These are phyloP conservation scores for Gadus macrocephalus DNA, from an alignment of 2,113 vertebrate species.

Conservation along the genomic window DNA sequence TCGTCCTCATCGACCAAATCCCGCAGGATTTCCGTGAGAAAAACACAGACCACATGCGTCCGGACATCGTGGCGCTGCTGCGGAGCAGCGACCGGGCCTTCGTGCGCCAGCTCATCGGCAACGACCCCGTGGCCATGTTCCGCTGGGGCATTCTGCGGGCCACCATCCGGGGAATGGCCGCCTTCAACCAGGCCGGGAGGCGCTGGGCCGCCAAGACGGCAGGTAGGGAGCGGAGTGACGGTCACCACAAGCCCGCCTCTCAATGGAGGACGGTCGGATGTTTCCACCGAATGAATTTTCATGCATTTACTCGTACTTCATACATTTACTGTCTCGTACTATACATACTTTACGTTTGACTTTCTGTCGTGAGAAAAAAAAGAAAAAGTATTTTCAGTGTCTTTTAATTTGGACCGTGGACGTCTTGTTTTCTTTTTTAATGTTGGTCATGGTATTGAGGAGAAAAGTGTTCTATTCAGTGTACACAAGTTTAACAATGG, in stretches of 20 bases:
- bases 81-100: slow-evolving; percentile 89
- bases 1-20: not conserved
- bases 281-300: too few species aligned
- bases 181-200: slow-evolving; percentile 83
- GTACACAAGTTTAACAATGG: too few species aligned
- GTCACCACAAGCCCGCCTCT: not conserved
- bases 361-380: too few species aligned
- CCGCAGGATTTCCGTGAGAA: slow-evolving; percentile 95
- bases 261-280: too few species aligned
- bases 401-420: too few species aligned
- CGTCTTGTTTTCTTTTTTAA: too few species aligned
- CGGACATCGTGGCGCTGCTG: slow-evolving; percentile 92
- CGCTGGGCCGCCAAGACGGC: slow-evolving; percentile 77
- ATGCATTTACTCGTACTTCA: too few species aligned
- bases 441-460: too few species aligned
- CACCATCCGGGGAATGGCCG: slow-evolving; percentile 81
- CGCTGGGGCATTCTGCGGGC: slow-evolving; percentile 93
- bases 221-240: slow-evolving; percentile 46
- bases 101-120: slow-evolving; percentile 90
- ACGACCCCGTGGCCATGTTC: slow-evolving; percentile 96
- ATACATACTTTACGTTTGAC: too few species aligned
- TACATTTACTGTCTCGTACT: too few species aligned
- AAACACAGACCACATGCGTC: slow-evolving; percentile 97
- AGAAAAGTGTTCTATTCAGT: too few species aligned
- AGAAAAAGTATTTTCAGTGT: too few species aligned